Conservation (phyloP, 2,113 vertebrate species). For the Heterotis niloticus region DNA sequence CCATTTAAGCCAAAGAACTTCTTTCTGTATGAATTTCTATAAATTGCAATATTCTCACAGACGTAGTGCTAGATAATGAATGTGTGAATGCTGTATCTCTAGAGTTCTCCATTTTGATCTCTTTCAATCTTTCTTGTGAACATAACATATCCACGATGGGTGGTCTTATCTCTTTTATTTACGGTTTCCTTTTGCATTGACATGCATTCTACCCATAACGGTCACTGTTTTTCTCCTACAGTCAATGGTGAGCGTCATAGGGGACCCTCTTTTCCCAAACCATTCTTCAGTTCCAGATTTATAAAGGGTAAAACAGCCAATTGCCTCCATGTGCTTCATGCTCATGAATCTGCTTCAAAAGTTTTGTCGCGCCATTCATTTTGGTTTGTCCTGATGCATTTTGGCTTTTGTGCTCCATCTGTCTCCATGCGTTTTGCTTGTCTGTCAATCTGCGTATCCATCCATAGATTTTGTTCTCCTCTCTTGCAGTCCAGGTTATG, state of each 20-base stretch:
- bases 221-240: constrained; percentile 56
- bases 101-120: neutral
- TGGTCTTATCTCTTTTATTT: neutral
- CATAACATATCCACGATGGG: neutral
- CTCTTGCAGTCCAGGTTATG: constrained; percentile 30
- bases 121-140: neutral
- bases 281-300: constrained; percentile 51
- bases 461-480: constrained; percentile 30
- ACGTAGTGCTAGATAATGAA: neutral
- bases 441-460: constrained; percentile 31
- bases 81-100: neutral
- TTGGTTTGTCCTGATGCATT: neutral
- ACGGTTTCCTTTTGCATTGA: neutral
- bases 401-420: constrained; percentile 9
- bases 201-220: constrained; percentile 41
- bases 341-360: constrained; percentile 33
- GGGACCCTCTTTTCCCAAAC: constrained; percentile 54
- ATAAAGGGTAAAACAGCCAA: constrained; percentile 56
- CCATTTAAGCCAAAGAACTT: neutral
- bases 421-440: constrained; percentile 34
- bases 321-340: constrained; percentile 36
- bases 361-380: neutral
- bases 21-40: neutral
- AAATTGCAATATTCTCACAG: neutral
- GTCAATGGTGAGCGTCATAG: constrained; percentile 60